Conservation (phyloP, 2,888 invertebrate species). For the Nycteola revayana region DNA sequence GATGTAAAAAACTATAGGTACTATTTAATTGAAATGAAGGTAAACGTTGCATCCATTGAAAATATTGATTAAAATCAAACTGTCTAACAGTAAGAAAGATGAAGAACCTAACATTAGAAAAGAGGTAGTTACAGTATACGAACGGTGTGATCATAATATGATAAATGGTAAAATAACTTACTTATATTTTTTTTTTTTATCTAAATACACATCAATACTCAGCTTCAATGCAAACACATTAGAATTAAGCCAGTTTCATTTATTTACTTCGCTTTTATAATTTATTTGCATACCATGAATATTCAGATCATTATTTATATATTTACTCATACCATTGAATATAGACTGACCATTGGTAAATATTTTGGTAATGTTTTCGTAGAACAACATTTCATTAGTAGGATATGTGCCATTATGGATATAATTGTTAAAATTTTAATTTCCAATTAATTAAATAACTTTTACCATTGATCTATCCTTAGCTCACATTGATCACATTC, state of each 20-base stretch:
- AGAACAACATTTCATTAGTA: no score
- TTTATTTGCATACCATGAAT: no score
- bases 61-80: slow-evolving; percentile 26
- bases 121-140: slow-evolving; percentile 4
- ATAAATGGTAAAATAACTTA: no score
- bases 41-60: slow-evolving; percentile 38
- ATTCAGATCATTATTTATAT: no score
- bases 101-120: slow-evolving; percentile 22
- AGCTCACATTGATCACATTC: slow-evolving; percentile 37
- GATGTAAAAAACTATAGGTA: no score
- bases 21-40: not conserved
- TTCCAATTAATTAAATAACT: not conserved
- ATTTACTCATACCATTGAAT: slow-evolving; percentile 26
- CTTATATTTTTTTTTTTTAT: no score
- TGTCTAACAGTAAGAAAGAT: slow-evolving; percentile 29
- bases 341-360: slow-evolving; percentile 24
- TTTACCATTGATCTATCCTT: slow-evolving; percentile 16
- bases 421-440: no score
- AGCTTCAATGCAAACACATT: no score
- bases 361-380: not conserved
- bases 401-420: no score
- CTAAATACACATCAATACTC: no score
- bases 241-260: not conserved
- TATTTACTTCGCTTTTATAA: slow-evolving; percentile 2
- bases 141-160: no score